These are phyloP conservation scores for Laticauda laticaudata DNA, from an alignment of 2,113 vertebrate genomes.

Conservation along the genomic window DNA sequence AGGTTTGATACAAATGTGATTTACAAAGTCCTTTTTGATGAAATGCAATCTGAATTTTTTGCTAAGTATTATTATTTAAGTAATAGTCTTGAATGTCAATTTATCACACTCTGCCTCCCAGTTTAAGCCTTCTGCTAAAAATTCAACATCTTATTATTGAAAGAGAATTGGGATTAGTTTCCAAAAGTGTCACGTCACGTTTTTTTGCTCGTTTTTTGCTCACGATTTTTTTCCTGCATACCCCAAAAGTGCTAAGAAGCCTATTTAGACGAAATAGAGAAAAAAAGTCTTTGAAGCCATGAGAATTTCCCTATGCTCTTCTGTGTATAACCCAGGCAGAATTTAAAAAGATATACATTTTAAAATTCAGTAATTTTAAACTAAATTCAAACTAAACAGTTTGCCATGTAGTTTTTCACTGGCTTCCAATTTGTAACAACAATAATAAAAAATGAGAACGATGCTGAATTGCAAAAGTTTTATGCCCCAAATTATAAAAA, in stretches of 20 bases:
- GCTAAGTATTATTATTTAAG: neutral
- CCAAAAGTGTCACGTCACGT: neutral
- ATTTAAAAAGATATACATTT: neutral
- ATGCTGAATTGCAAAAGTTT: neutral
- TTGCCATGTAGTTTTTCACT: neutral
- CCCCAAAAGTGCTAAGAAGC: neutral
- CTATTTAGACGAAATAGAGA: neutral
- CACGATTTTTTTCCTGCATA: no score
- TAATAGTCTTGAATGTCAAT: neutral
- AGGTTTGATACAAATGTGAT: neutral
- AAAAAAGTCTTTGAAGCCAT: neutral
- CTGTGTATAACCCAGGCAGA: no score
- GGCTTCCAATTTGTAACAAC: neutral
- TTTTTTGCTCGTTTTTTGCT: no score
- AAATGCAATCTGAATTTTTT: rapidly evolving
- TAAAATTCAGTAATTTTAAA: neutral
- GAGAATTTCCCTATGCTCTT: neutral
- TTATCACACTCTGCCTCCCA: neutral
- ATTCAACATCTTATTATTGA: neutral
- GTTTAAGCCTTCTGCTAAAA: neutral
- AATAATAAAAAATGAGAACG: neutral
- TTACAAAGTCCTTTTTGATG: neutral
- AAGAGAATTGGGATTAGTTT: neutral
- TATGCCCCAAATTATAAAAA: neutral
- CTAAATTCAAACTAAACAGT: neutral